Evolutionary conservation across 2,797 vertebrate genomes (phyloP).

Genomic region (Parauchenoglanis ngamensis): DNA sequence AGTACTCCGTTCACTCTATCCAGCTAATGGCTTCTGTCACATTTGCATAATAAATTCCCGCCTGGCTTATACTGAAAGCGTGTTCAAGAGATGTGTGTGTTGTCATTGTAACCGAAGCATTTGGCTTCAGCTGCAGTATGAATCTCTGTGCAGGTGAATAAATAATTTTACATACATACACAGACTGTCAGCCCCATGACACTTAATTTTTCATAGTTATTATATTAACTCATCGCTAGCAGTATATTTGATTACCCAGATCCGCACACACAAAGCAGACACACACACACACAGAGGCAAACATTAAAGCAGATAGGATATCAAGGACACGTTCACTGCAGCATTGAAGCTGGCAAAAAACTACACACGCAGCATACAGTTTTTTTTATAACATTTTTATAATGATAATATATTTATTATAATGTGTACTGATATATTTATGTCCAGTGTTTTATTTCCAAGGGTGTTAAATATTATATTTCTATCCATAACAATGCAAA

Average conservation of each 20-base stretch:
- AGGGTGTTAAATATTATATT: neutral
- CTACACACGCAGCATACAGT: neutral
- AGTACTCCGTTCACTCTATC: neutral
- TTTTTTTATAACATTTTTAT: neutral
- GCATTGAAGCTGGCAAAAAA: neutral
- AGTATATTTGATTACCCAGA: neutral
- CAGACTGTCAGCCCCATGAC: neutral
- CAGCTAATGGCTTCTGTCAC: neutral
- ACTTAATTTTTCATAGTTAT: neutral
- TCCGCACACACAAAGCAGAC: neutral
- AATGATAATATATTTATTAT: neutral
- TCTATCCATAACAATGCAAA: neutral
- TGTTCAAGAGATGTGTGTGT: conserved; percentile 1
- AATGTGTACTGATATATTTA: too few species aligned
- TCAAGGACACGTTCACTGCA: neutral
- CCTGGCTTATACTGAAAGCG: neutral
- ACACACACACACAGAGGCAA: neutral
- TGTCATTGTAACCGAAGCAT: neutral
- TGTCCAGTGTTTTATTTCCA: neutral
- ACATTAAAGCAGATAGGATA: neutral
- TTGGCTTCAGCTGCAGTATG: neutral
- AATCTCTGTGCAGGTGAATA: neutral
- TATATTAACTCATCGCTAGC: conserved; percentile 2
- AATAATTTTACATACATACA: neutral
- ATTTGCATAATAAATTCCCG: neutral